Conservation (phyloP, 1,140 invertebrate genomes). For the Idris sp. region DNA sequence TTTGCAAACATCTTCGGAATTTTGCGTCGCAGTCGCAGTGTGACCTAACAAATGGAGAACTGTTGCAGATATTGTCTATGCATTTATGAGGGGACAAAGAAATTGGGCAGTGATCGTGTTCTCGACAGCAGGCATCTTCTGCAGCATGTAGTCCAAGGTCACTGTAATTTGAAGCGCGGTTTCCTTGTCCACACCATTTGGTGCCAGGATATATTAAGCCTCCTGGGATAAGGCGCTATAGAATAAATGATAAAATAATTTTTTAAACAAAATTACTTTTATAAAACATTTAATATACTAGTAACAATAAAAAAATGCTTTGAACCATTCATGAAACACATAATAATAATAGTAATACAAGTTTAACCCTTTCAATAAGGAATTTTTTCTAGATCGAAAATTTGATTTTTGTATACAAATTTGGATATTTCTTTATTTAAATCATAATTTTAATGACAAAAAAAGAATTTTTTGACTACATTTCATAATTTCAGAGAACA, state of each 20-base stretch:
- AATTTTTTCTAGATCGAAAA: no score
- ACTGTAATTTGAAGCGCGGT: conserved; percentile 80
- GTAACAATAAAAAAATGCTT: no score
- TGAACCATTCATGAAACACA: no score
- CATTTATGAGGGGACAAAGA: conserved; percentile 81
- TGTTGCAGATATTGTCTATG: conserved; percentile 83
- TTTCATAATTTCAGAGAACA: no score
- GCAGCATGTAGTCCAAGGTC: conserved; percentile 82
- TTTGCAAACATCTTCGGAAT: conserved; percentile 83
- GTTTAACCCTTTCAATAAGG: no score
- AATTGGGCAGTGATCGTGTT: conserved; percentile 86
- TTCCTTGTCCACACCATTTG: conserved; percentile 87
- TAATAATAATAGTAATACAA: no score
- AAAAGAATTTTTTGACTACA: neutral
- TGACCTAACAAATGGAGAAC: conserved; percentile 83
- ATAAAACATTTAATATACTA: no score
- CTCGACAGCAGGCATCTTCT: conserved; percentile 86
- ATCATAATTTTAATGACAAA: no score
- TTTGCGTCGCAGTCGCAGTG: conserved; percentile 86
- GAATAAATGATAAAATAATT: no score
- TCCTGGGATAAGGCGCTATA: conserved; percentile 37
- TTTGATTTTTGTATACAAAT: no score
- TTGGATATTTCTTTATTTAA: no score
- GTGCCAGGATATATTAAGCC: conserved; percentile 81
- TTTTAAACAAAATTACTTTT: no score